A percentile compares a stretch with the other conserved stretches of the same genome.
Conservation (phyloP, 1,140 invertebrate species). For the Leptinotarsa undecemlineata region DNA sequence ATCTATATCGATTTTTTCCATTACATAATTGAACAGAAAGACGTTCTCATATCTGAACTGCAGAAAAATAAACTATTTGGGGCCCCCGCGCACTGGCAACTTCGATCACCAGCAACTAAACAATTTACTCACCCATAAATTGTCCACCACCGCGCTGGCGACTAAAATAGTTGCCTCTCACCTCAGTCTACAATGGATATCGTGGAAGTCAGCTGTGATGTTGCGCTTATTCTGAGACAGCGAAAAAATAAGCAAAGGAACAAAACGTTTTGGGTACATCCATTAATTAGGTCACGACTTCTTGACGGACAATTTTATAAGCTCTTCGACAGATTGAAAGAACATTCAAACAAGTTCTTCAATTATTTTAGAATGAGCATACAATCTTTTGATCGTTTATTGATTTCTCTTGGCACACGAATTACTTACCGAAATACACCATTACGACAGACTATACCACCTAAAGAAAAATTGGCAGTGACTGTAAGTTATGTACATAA, state of each 20-base stretch:
- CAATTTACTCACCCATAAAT: too few species aligned
- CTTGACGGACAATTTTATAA: not conserved
- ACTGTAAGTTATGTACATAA: not conserved
- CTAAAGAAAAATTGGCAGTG: not conserved
- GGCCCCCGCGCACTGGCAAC: too few species aligned
- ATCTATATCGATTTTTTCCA: too few species aligned
- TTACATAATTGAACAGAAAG: too few species aligned
- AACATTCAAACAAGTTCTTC: not conserved
- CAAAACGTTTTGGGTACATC: not conserved
- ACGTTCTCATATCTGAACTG: too few species aligned
- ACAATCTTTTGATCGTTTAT: not conserved
- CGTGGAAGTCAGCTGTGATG: not conserved
- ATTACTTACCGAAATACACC: not conserved
- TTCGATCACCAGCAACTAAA: too few species aligned
- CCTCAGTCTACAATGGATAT: too few species aligned
- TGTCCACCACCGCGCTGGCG: too few species aligned
- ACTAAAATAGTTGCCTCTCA: too few species aligned
- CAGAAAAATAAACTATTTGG: too few species aligned
- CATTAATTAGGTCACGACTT: not conserved
- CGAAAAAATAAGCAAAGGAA: not conserved
- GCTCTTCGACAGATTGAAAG: not conserved
- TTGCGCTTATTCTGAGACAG: not conserved
- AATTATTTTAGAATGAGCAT: not conserved
- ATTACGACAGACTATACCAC: not conserved
- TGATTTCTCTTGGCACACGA: not conserved